Base-by-base conservation (phyloP, 2,113 vertebrate genomes). In the Regulus satrapa region DNA sequence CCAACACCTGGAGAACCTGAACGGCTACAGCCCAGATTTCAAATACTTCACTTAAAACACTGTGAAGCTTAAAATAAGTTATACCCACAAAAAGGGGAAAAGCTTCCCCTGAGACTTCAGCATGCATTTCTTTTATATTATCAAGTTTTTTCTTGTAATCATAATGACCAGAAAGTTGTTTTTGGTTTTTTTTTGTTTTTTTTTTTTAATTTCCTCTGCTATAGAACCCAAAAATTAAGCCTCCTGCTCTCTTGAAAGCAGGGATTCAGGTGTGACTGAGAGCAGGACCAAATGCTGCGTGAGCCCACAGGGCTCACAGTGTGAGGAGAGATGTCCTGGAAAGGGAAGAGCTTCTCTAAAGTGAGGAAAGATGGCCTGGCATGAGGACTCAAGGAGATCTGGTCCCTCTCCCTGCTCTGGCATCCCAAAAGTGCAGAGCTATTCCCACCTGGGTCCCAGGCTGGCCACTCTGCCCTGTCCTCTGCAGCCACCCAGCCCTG, bases 181-280 rank as follows among this genome's bases (percentile, higher is more conserved):
- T n/a, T n/a, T n/a, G n/a, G n/a, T n/a, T n/a, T 2, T 3, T 4
- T 12, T n/a, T 16, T 52, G 41, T 18, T 41, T 2, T 12, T n/a
- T 18, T 55, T 51, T 18, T 21, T n/a, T n/a, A n/a, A n/a, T n/a
- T n/a, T n/a, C n/a, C n/a, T n/a, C n/a, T n/a, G n/a, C n/a, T n/a
- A n/a, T n/a, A 61, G 77, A 72, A 36, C 8, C 6, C 8, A 6
- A 25, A 62, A 64, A 55, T 40, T 5, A 36, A 83, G 4, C 6
- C 19, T 4, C 1, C 8, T 49, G 31, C 38, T 82, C 14, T 72
- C 36, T 20, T 62, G 18, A 73, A 34, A n/a, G 10, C 41, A 63
- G 29, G 5, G 4, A 26, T 75, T 58, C 18, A 14, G 38, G 13
- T 46, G 71, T 41, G 54, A 46, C 61, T 67, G 52, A 74, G 69